Evolutionary conservation across 2,113 vertebrate species (phyloP), one percentile per base, ranked within the genome.

Genomic region (Hypocryptadius cinnamomeus): DNA sequence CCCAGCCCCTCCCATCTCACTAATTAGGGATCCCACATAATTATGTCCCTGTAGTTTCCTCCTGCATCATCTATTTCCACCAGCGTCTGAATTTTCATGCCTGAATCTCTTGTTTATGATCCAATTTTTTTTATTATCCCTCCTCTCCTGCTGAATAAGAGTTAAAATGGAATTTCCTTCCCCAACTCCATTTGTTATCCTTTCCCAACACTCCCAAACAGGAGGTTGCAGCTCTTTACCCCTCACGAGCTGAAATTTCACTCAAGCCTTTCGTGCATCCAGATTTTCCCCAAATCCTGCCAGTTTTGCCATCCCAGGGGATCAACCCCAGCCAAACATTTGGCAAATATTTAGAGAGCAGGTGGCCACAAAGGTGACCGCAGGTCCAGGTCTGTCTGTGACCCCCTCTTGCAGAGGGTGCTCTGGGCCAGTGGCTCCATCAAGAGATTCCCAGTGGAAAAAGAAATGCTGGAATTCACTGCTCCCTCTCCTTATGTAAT

Each of bases 11-110:
- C 81, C 56, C 33, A 42, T 13, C 56, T 59, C 87, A 31, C 71
- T 87, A 91, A 94, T 87, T 78, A 74, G 18, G 22, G 42, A 48
- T 53, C 56, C 48, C n/a, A 51, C 44, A 59, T 84, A 93, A 94
- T 89, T 92, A 74, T 10, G 5, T 50, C 87, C 60, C 61, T n/a
- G 12, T 8, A 31, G 60, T 22, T 92, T 70, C 81, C 90, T 87
- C 56, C 37, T 3, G 1, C 60, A 66, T 48, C 22, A 80, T 78
- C 47, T 14, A 11, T 40, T 93, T 82, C 79, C 74, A 66, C 17
- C 25, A 63, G 61, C 27, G 15, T 10, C 54, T 24, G 12, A 89
- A 47, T 92, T 77, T 80, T 37, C 40, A 16, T 20, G 39, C n/a
- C 63, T n/a, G 21, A 57, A 65, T 77, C 56, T 80, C 80, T 37